Conservation (phyloP, 2,888 invertebrate species). For the Nemotelus pantherinus region DNA sequence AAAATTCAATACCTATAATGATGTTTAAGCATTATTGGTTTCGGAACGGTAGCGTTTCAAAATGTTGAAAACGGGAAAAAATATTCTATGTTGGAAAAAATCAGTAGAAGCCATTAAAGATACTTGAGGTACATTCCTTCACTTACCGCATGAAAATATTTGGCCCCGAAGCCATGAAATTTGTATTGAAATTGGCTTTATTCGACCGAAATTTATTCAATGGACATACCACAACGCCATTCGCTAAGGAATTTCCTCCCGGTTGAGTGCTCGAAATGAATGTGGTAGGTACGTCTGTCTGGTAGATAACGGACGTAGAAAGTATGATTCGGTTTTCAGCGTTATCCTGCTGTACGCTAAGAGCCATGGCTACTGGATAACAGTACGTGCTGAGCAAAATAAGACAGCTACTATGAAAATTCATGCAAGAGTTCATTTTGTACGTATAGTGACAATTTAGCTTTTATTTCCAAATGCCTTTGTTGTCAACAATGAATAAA, state of each 20-base stretch:
- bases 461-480: no score
- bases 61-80: no score
- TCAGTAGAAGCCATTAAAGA: neutral
- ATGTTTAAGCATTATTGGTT: neutral
- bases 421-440: slow-evolving; percentile 3
- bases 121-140: slow-evolving; percentile 27
- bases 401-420: no score
- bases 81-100: neutral
- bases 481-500: no score
- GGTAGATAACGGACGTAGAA: slow-evolving; percentile 10
- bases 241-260: slow-evolving; percentile 7
- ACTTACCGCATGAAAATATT: slow-evolving; percentile 36
- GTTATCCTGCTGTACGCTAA: neutral
- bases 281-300: neutral
- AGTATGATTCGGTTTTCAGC: slow-evolving; percentile 11
- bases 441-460: neutral
- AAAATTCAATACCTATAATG: slow-evolving; percentile 10
- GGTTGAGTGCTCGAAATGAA: slow-evolving; percentile 1
- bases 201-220: slow-evolving; percentile 48
- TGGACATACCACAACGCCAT: slow-evolving; percentile 33
- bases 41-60: neutral
- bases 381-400: no score
- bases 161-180: slow-evolving; percentile 43
- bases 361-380: no score
- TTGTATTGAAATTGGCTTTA: slow-evolving; percentile 46